Conservation (phyloP, 2,797 vertebrate species). For the Leuciscus waleckii region DNA sequence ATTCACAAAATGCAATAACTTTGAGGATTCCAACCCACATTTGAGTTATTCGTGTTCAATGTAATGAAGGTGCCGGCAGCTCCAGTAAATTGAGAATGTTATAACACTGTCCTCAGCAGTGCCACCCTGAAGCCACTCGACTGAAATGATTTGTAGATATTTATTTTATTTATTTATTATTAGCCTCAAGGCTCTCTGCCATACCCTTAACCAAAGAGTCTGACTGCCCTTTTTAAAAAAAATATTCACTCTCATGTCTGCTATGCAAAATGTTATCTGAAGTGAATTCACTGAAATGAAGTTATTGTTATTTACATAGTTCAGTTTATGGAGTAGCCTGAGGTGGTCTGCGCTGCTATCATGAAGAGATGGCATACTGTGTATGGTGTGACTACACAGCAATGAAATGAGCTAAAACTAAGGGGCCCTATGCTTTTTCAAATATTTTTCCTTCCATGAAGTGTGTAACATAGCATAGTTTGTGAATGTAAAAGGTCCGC, state of each 20-base stretch:
- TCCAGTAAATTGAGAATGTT: conserved; percentile 69
- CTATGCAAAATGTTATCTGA: conserved; percentile 60
- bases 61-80: conserved; percentile 67
- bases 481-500: background rate
- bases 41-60: conserved; percentile 72
- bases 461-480: background rate
- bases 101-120: conserved; percentile 73
- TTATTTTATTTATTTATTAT: conserved; percentile 58
- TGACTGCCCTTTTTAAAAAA: conserved; percentile 47
- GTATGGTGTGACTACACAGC: background rate
- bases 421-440: background rate
- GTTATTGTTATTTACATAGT: conserved; percentile 67
- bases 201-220: conserved; percentile 53
- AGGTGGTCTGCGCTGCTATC: conserved; percentile 22
- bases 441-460: background rate
- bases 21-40: conserved; percentile 63
- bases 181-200: conserved; percentile 58
- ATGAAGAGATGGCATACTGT: background rate
- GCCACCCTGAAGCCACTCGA: conserved; percentile 67
- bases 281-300: conserved; percentile 61
- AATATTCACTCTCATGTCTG: conserved; percentile 58
- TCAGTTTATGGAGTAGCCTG: conserved; percentile 40
- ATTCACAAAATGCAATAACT: conserved; percentile 68
- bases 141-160: conserved; percentile 70
- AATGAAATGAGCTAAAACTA: background rate